Percentiles rank a stretch among this genome's conserved stretches.
phyloP scores from a whole-genome alignment of 2,888 invertebrate species.

The Seira ritae region DNA sequence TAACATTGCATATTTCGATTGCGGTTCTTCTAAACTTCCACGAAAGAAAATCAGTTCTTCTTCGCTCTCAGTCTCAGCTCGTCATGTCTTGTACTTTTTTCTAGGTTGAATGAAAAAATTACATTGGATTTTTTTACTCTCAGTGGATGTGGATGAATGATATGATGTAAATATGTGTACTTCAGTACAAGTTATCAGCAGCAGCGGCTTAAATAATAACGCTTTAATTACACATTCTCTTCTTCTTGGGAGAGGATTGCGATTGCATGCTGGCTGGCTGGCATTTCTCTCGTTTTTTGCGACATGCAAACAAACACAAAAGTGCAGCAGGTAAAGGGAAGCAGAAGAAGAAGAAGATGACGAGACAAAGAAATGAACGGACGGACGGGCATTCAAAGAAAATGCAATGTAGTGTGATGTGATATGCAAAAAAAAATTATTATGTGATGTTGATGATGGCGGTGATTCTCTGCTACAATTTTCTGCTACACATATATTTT shows the following conservation, averaged over 20 bases:
- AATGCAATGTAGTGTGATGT: conserved; percentile 51
- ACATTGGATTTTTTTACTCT: conserved; percentile 25
- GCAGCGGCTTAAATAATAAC: conserved; percentile 47
- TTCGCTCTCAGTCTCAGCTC: background rate
- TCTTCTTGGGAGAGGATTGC: conserved; percentile 9
- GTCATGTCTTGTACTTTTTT: conserved; percentile 1
- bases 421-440: conserved; percentile 21
- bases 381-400: conserved; percentile 30
- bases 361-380: conserved; percentile 18
- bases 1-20: too few species aligned
- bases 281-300: background rate
- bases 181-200: conserved; percentile 10
- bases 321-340: background rate
- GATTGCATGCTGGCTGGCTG: conserved; percentile 11
- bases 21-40: conserved; percentile 20
- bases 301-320: background rate
- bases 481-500: conserved; percentile 18
- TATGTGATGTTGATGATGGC: conserved; percentile 1
- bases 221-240: conserved; percentile 61
- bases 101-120: conserved; percentile 27
- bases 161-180: background rate
- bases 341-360: background rate
- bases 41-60: conserved; percentile 20
- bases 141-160: too few species aligned
- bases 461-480: too few species aligned